These are phyloP conservation scores for Bergia sp. DNA, from an alignment of 92 coral and sea anemone species.

Conservation along the genomic window DNA sequence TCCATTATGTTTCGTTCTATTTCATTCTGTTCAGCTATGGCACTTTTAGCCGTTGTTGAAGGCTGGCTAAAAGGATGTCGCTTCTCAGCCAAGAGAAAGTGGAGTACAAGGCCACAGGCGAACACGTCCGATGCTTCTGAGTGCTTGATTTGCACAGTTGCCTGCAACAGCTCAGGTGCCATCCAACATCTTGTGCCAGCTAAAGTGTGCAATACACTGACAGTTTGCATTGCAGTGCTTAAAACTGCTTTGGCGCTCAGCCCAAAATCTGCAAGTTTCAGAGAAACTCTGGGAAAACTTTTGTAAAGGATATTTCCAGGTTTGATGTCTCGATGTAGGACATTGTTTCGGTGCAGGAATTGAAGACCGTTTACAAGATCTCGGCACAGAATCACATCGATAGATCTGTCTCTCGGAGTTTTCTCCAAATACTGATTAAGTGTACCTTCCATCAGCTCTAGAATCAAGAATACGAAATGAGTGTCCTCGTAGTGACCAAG, in stretches of 20 bases:
- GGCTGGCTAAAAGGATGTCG: slow-evolving; percentile 51
- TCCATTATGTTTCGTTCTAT: slow-evolving; percentile 47
- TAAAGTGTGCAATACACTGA: neutral
- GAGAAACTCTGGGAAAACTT: neutral
- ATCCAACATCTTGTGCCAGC: slow-evolving; percentile 41
- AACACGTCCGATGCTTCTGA: slow-evolving; percentile 46
- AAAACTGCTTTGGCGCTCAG: neutral
- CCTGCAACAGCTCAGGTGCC: slow-evolving; percentile 24
- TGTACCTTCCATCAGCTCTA: slow-evolving; percentile 35
- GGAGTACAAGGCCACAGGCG: slow-evolving; percentile 55
- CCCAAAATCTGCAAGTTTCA: slow-evolving; percentile 42
- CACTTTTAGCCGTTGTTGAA: neutral
- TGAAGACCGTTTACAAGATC: slow-evolving; percentile 9
- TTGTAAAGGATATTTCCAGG: slow-evolving; percentile 29
- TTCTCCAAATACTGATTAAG: neutral
- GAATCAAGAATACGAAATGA: neutral
- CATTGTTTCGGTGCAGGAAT: slow-evolving; percentile 12
- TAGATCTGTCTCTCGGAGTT: neutral
- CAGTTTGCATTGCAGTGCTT: neutral
- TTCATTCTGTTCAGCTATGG: neutral
- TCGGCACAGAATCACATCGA: neutral
- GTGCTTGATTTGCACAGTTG: neutral
- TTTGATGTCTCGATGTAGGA: slow-evolving; percentile 31
- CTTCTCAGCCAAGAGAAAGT: slow-evolving; percentile 44
- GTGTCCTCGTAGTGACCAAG: neutral